Percentiles rank a stretch among this genome's conserved stretches.
phyloP scores from a whole-genome alignment of 2,888 invertebrate genomes.

The Aquatica leii region DNA sequence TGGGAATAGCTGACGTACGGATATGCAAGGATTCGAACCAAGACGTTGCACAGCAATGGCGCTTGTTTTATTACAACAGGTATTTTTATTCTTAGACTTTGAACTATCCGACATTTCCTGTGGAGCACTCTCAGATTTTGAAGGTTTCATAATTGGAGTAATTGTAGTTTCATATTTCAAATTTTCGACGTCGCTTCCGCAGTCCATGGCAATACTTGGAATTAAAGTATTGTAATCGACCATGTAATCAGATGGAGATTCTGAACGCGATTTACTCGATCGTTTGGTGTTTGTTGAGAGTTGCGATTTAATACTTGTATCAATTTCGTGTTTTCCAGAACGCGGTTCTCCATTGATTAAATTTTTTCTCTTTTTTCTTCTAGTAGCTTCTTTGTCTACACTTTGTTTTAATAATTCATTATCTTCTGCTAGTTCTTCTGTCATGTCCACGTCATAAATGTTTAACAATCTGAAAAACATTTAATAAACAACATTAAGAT shows the following conservation, averaged over 20 bases:
- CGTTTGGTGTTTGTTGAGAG: conserved; percentile 46
- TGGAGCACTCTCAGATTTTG: conserved; percentile 47
- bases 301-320: conserved; percentile 59
- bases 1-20: conserved; percentile 81
- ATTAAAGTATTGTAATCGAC: conserved; percentile 59
- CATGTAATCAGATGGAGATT: conserved; percentile 56
- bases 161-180: conserved; percentile 46
- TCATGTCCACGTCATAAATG: conserved; percentile 74
- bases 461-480: conserved; percentile 70
- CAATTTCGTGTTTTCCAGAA: conserved; percentile 34
- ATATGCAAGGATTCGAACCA: conserved; percentile 84
- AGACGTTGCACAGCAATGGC: conserved; percentile 71
- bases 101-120: conserved; percentile 53
- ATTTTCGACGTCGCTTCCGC: conserved; percentile 53
- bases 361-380: conserved; percentile 51
- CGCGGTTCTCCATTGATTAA: conserved; percentile 41
- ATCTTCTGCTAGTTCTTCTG: conserved; percentile 66
- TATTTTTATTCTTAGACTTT: conserved; percentile 56
- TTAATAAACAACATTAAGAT: neutral
- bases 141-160: conserved; percentile 35
- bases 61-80: conserved; percentile 56
- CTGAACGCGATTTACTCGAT: conserved; percentile 52
- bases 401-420: conserved; percentile 54
- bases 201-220: conserved; percentile 57
- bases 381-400: conserved; percentile 53